Evolutionary conservation across 2,113 vertebrate species (phyloP).

Genomic region (Lates calcarifer): DNA sequence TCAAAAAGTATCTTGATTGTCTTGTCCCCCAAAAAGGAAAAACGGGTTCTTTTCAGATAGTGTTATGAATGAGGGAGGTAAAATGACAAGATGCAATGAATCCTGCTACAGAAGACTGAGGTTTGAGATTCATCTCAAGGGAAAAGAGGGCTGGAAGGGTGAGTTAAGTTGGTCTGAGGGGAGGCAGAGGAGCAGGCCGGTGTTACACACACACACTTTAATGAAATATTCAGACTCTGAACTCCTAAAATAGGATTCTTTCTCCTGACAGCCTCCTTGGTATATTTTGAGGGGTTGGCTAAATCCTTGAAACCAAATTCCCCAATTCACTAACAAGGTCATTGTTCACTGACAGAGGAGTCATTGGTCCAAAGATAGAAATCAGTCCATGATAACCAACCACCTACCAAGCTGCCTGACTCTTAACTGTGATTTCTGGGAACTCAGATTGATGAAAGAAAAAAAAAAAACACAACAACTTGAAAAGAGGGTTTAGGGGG

Average conservation of each 20-base stretch:
- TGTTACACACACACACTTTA: conserved; percentile 68
- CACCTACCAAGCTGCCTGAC: conserved; percentile 7
- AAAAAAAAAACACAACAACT: neutral
- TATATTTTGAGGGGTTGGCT: neutral
- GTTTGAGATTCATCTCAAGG: conserved; percentile 63
- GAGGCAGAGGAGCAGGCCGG: conserved; percentile 51
- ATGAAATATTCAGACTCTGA: conserved; percentile 32
- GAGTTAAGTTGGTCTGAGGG: conserved; percentile 56
- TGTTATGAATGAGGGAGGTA: neutral
- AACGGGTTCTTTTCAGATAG: neutral
- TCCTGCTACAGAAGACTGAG: conserved; percentile 31
- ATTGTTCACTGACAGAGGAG: conserved; percentile 18
- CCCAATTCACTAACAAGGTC: neutral
- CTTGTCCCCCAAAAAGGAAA: neutral
- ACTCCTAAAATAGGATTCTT: neutral
- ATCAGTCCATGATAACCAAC: neutral
- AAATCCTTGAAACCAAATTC: conserved; percentile 24
- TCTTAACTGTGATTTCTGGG: neutral
- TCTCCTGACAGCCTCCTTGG: neutral
- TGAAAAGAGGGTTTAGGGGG: conserved; percentile 13
- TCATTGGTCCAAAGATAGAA: neutral
- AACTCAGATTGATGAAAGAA: neutral
- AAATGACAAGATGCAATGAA: conserved; percentile 56
- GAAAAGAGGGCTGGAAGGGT: conserved; percentile 15
- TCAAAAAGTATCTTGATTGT: neutral